Percentiles rank a stretch among this genome's conserved stretches.
Evolutionary conservation across 2,888 invertebrate species (phyloP).

Genomic region (Lottia scabra): DNA sequence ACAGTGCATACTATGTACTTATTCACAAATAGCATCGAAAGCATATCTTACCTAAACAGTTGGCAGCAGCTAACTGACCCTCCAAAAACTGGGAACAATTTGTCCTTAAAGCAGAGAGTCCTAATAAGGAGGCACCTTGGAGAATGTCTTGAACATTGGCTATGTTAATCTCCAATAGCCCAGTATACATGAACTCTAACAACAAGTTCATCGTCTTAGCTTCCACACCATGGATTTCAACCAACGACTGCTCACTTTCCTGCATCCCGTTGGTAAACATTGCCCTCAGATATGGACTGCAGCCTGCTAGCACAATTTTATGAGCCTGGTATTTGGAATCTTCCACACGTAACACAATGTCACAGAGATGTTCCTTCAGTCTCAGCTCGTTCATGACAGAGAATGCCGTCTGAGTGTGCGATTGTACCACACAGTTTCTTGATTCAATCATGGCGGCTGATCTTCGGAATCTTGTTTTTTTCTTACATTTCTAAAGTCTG

Average conservation of each 20-base stretch:
- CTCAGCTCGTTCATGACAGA: constrained; percentile 64
- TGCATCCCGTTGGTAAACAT: constrained; percentile 68
- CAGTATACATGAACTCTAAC: constrained; percentile 66
- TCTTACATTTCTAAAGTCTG: too few species aligned
- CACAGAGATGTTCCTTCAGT: constrained; percentile 55
- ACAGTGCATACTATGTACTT: not conserved
- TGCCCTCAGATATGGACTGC: constrained; percentile 64
- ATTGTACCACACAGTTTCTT: constrained; percentile 57
- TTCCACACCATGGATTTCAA: constrained; percentile 63
- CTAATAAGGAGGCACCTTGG: constrained; percentile 64
- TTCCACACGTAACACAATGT: constrained; percentile 59
- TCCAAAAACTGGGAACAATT: constrained; percentile 64
- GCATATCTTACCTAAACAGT: constrained; percentile 60
- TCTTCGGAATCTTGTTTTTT: too few species aligned
- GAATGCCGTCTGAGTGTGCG: constrained; percentile 59
- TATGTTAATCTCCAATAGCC: constrained; percentile 60
- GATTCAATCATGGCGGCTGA: constrained; percentile 57
- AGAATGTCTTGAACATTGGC: constrained; percentile 64
- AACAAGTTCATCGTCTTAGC: constrained; percentile 59
- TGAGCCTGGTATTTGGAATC: constrained; percentile 61
- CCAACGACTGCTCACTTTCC: constrained; percentile 57
- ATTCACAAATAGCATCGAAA: not conserved
- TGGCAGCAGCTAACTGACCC: constrained; percentile 61
- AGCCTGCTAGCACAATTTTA: constrained; percentile 63
- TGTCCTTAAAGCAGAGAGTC: constrained; percentile 54